Percentiles rank a stretch among this genome's conserved stretches.
phyloP scores from a whole-genome alignment of 2,888 invertebrate genomes.

The Drosophila helvetica region DNA sequence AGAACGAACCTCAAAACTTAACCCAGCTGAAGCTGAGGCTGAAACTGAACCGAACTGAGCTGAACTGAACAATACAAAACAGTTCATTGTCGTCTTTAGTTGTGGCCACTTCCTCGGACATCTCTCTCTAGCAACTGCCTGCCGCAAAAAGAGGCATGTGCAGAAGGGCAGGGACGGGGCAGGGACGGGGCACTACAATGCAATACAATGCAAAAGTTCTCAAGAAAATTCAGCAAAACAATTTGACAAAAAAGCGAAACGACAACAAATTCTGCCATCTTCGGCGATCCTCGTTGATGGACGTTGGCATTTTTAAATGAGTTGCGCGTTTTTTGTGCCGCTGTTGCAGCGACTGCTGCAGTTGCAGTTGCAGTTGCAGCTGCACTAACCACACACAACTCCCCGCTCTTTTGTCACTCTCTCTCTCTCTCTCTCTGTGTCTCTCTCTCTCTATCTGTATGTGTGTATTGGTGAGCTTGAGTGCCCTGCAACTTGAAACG shows the following conservation, averaged over 20 bases:
- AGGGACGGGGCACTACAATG: conserved; percentile 64
- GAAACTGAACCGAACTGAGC: conserved; percentile 35
- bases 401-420: conserved; percentile 19
- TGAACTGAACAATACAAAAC: conserved; percentile 69
- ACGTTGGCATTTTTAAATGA: conserved; percentile 81
- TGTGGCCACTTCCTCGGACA: conserved; percentile 76
- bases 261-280: conserved; percentile 81
- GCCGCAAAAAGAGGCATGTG: conserved; percentile 21
- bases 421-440: neutral
- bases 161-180: conserved; percentile 27
- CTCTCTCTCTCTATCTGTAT: conserved; percentile 5
- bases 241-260: conserved; percentile 80
- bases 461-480: conserved; percentile 53
- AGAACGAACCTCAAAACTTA: conserved; percentile 12
- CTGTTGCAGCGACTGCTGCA: conserved; percentile 24
- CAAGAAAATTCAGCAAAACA: conserved; percentile 81
- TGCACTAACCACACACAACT: conserved; percentile 74
- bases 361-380: conserved; percentile 69
- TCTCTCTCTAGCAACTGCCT: conserved; percentile 65
- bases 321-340: conserved; percentile 72
- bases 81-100: conserved; percentile 75
- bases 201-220: conserved; percentile 80
- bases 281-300: conserved; percentile 81
- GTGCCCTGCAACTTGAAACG: conserved; percentile 79
- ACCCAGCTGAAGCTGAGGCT: conserved; percentile 10